Conservation (phyloP, 2,797 vertebrate species). For the Oreochromis mossambicus region DNA sequence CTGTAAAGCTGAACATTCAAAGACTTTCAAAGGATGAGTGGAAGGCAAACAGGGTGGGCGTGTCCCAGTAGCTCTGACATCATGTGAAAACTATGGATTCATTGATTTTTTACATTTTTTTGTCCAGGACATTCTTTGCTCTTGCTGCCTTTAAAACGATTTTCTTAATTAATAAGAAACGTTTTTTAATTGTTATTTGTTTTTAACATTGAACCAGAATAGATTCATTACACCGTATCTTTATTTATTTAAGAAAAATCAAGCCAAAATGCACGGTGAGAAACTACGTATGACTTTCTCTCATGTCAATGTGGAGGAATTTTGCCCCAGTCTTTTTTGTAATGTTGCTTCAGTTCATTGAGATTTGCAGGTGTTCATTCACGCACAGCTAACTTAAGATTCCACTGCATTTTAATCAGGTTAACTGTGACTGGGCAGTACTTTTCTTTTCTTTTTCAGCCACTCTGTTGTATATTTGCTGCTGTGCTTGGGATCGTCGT, state of each 20-base stretch:
- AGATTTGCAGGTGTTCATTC: neutral
- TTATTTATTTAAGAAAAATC: neutral
- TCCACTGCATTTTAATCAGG: neutral
- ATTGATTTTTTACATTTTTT: neutral
- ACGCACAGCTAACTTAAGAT: neutral
- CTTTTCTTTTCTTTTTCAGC: neutral
- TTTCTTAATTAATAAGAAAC: neutral
- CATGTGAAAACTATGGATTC: neutral
- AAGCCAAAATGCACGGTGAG: neutral
- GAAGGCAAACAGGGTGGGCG: neutral
- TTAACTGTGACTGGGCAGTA: neutral
- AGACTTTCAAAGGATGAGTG: neutral
- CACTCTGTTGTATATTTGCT: neutral
- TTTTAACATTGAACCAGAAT: neutral
- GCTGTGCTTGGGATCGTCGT: neutral
- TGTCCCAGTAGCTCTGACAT: neutral
- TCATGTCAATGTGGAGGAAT: neutral
- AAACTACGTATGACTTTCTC: neutral
- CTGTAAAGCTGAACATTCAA: neutral
- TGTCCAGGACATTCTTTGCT: neutral
- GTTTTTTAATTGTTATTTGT: neutral
- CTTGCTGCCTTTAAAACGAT: neutral
- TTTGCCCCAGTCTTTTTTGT: neutral
- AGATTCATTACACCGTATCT: rapidly evolving
- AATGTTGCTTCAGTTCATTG: neutral